These are phyloP conservation scores for Pogonomyrmex californicus DNA, from an alignment of 1,140 invertebrate species.

Conservation along the genomic window DNA sequence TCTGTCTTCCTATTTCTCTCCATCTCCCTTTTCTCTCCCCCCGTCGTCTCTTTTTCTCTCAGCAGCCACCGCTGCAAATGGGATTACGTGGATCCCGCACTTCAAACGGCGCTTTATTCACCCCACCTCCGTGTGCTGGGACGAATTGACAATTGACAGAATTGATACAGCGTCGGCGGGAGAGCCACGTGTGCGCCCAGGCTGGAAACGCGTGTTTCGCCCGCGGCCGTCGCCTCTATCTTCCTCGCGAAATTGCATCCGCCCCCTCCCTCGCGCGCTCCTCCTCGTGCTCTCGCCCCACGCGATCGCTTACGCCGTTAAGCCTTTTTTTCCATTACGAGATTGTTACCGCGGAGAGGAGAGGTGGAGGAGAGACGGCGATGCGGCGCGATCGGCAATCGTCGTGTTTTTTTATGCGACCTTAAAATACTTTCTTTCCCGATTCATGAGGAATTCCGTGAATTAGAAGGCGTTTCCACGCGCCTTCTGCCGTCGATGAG, in stretches of 20 bases:
- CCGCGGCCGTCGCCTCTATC: constrained; percentile 51
- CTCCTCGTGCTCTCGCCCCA: background rate
- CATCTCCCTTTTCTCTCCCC: too few relatives aligned
- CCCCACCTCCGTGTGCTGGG: constrained; percentile 38
- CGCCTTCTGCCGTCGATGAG: constrained; percentile 17
- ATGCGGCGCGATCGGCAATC: constrained; percentile 48
- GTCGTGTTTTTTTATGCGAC: constrained; percentile 48
- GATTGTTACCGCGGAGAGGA: constrained; percentile 43
- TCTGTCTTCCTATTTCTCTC: background rate
- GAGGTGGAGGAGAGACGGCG: background rate
- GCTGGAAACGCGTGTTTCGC: constrained; percentile 62
- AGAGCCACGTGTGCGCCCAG: constrained; percentile 76
- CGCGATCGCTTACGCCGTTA: constrained; percentile 55
- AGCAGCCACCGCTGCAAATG: constrained; percentile 73
- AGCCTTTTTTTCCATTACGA: constrained; percentile 65
- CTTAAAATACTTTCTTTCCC: constrained; percentile 29
- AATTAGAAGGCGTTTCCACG: constrained; percentile 28
- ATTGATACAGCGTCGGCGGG: constrained; percentile 81
- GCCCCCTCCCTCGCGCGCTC: constrained; percentile 36
- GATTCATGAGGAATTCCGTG: constrained; percentile 28
- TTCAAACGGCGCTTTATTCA: constrained; percentile 83
- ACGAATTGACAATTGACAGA: constrained; percentile 86
- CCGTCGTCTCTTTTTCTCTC: constrained; percentile 30
- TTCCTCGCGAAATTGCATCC: constrained; percentile 63
- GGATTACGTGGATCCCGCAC: constrained; percentile 79